Base-by-base conservation (phyloP, 2,888 invertebrate genomes). In the Orthosia incerta region DNA sequence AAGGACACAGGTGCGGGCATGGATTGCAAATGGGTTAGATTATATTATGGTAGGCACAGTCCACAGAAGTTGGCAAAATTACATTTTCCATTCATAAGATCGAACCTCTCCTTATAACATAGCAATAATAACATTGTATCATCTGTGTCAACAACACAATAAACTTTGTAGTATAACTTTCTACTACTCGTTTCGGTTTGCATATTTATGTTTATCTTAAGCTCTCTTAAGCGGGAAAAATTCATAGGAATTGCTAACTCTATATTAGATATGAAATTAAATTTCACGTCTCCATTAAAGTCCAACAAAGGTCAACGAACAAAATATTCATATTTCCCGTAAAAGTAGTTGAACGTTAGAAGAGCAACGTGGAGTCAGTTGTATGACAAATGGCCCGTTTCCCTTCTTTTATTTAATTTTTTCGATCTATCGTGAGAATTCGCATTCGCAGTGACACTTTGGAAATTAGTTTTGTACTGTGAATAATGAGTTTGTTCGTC, bases 391-490 rank as follows among this genome's bases (percentile, higher is more conserved):
- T 89, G 76, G 86, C 77, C 81, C 83, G 84, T 86, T 79, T 85
- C 74, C 72, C 66, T 80, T 84, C 83, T 89, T 87, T 85, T 86
- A 76, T 86, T 79, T 69, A 1, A 53, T 83, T 87, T 88, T 86
- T 86, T 84, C 76, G 77, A 87, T 88, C 80, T 82, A 64, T 57
- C 76, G 73, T 82, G 86, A 85, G 82, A 86, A 78, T 88, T 83
- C 75, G 85, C 83, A 76, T 87, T 83, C 74, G 84, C 83, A 76
- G 85, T 90, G 92, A 93, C 91, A 92, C 90, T 91, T 92, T 83
- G 84, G 80, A 91, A 93, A 93, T 93, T 92, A 89, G 90, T 91
- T 93, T 91, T 89, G 76, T 83, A 80, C 75, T 77, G 85, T 89
- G 89, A 91, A 89, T 91, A 90, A 92, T 91, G 85, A 85, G 76